Base-by-base conservation (phyloP, 2,888 invertebrate genomes). In the Sminthurinus aureus region DNA sequence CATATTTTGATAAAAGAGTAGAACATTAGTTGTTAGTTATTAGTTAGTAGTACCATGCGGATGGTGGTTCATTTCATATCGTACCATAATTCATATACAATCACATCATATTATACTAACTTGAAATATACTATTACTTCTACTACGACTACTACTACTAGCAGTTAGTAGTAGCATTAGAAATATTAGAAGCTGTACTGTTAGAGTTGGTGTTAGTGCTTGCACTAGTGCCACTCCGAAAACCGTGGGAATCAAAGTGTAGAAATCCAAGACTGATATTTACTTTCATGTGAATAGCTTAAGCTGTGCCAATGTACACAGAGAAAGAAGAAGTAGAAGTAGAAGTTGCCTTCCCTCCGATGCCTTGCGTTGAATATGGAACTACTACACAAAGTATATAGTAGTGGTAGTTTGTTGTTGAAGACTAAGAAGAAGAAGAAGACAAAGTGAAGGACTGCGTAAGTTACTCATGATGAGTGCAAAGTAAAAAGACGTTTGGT, bases 201-300 rank as follows among this genome's bases (percentile, higher is more conserved):
- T 26, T 22, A 20, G 20, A 71, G 24, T 71, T 20, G 71, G 24
- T 71, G 24, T 22, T 22, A 24, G 26, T 71, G 9, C 71, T 24
- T n/a, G n/a, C n/a, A 69, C 2, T 69, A 69, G 24, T 69, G n/a
- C 15, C 13, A 58, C 18, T n/a, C 64, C 24, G 13, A 52, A 11
- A 73, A 64, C 73, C 81, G 81, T 81, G 81, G 81, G 81, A 81
- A 81, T 74, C 64, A 81, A 81, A 24, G 24, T 22, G n/a, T 58
- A 78, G 38, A 69, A 67, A 71, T 51, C 24, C 73, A 73, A 73
- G 73, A 58, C 73, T 74, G 80, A 58, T 81, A 81, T 52, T 81
- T 81, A 81, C 58, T 74, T 52, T 81, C 74, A 64, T 67, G 79
- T 69, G 69, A 79, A 69, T 20, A 50, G 79, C 51, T 69, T n/a